Percentiles rank a stretch among this genome's conserved stretches.
Evolutionary conservation across 2,888 invertebrate species (phyloP).

Genomic region (Rhamphomyia laevipes): DNA sequence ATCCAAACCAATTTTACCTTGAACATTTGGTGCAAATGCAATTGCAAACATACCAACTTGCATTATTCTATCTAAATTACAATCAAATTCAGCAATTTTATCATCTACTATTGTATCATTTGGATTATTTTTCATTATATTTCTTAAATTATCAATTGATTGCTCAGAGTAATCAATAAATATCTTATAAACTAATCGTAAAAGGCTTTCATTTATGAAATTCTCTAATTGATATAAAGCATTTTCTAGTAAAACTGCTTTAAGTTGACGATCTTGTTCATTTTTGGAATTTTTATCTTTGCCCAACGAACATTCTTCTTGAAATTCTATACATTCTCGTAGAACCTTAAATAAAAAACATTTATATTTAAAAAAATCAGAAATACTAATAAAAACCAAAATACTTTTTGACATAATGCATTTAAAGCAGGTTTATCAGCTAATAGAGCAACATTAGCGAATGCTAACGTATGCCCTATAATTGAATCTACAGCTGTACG

Average conservation of each 20-base stretch:
- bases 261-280: conserved; percentile 25
- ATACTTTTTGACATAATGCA: conserved; percentile 31
- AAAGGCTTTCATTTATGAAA: conserved; percentile 29
- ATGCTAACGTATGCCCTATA: conserved; percentile 29
- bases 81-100: conserved; percentile 34
- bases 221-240: conserved; percentile 31
- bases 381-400: not conserved
- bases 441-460: conserved; percentile 31
- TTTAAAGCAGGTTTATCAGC: conserved; percentile 32
- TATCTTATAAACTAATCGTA: conserved; percentile 28
- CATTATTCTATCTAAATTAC: conserved; percentile 32
- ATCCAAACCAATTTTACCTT: conserved; percentile 17
- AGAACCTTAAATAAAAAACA: conserved; percentile 20
- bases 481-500: conserved; percentile 26
- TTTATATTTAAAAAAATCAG: no score
- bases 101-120: conserved; percentile 25
- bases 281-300: conserved; percentile 12
- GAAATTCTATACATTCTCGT: conserved; percentile 28
- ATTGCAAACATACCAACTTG: conserved; percentile 35
- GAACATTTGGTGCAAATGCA: conserved; percentile 26
- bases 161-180: conserved; percentile 29
- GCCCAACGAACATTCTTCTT: conserved; percentile 23
- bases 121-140: conserved; percentile 16
- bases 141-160: conserved; percentile 28
- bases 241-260: conserved; percentile 28